phyloP scores from a whole-genome alignment of 2,888 invertebrate species.

The Drosophila recens region DNA sequence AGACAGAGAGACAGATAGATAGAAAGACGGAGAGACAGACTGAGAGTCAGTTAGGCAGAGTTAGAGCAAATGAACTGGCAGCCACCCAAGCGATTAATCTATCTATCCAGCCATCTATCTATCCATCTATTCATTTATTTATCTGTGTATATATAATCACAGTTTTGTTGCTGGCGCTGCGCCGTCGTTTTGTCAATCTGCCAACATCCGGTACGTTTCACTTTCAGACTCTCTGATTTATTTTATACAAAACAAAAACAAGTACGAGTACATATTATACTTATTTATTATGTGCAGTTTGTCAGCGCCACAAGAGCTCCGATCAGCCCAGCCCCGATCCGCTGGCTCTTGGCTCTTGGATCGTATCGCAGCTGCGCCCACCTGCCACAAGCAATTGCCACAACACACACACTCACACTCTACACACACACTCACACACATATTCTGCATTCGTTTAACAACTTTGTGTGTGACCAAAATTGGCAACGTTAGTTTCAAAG shows the following conservation, averaged over 20 bases:
- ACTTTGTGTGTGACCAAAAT: slow-evolving; percentile 48
- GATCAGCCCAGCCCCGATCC: slow-evolving; percentile 24
- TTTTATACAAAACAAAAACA: slow-evolving; percentile 56
- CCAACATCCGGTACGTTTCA: slow-evolving; percentile 80
- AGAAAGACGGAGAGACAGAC: slow-evolving; percentile 4
- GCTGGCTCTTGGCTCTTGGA: slow-evolving; percentile 20
- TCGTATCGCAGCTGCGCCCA: slow-evolving; percentile 65
- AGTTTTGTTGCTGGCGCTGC: slow-evolving; percentile 51
- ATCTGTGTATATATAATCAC: slow-evolving; percentile 52
- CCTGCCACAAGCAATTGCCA: slow-evolving; percentile 55
- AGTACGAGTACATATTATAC: slow-evolving; percentile 56
- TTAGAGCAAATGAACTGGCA: slow-evolving; percentile 42
- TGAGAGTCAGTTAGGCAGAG: slow-evolving; percentile 13
- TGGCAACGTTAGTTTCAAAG: slow-evolving; percentile 72
- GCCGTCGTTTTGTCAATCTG: slow-evolving; percentile 72
- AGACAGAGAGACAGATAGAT: slow-evolving; percentile 1
- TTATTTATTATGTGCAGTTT: slow-evolving; percentile 79
- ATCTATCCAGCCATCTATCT: slow-evolving; percentile 34
- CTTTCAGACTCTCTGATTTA: slow-evolving; percentile 74
- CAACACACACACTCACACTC: slow-evolving; percentile 16
- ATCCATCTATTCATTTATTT: slow-evolving; percentile 35
- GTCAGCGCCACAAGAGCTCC: slow-evolving; percentile 55
- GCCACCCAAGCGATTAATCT: slow-evolving; percentile 74
- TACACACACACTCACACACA: slow-evolving; percentile 15
- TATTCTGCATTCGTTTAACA: slow-evolving; percentile 49